Evolutionary conservation across 2,888 invertebrate genomes (phyloP).

Genomic region (Mythimna ferrago): DNA sequence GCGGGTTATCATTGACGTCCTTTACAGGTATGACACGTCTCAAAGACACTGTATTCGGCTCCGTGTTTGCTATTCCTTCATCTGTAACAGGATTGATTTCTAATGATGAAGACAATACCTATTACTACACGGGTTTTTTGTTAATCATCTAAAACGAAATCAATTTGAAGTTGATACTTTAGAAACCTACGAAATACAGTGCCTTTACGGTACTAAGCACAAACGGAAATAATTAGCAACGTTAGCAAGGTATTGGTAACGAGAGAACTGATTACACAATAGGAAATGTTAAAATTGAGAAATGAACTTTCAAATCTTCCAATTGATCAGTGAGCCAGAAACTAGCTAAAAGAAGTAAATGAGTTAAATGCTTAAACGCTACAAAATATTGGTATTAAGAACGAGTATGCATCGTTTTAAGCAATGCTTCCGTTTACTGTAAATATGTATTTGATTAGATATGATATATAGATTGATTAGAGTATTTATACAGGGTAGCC

Average conservation of each 20-base stretch:
- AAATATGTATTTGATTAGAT: not conserved
- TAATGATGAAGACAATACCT: too few relatives aligned
- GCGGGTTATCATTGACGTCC: conserved; percentile 96
- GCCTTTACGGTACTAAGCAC: conserved; percentile 6
- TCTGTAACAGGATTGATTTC: conserved; percentile 83
- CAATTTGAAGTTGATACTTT: not conserved
- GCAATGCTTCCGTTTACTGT: not conserved
- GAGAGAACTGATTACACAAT: conserved; percentile 6
- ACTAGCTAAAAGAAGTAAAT: not conserved
- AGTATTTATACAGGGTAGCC: not conserved
- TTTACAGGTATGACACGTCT: conserved; percentile 94
- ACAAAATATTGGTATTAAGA: not conserved
- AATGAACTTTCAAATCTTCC: conserved; percentile 5
- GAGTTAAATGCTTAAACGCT: not conserved
- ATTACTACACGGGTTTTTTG: not conserved
- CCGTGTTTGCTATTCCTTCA: conserved; percentile 92
- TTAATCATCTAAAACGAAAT: not conserved
- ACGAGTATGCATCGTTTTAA: not conserved
- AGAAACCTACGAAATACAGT: not conserved
- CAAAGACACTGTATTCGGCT: conserved; percentile 95
- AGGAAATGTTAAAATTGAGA: conserved; percentile 18
- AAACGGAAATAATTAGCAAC: conserved; percentile 44
- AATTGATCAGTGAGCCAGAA: not conserved
- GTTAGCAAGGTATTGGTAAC: conserved; percentile 47
- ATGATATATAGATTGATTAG: not conserved